Base-by-base conservation (phyloP, 2,797 vertebrate species). In the Nannoperca obscura region DNA sequence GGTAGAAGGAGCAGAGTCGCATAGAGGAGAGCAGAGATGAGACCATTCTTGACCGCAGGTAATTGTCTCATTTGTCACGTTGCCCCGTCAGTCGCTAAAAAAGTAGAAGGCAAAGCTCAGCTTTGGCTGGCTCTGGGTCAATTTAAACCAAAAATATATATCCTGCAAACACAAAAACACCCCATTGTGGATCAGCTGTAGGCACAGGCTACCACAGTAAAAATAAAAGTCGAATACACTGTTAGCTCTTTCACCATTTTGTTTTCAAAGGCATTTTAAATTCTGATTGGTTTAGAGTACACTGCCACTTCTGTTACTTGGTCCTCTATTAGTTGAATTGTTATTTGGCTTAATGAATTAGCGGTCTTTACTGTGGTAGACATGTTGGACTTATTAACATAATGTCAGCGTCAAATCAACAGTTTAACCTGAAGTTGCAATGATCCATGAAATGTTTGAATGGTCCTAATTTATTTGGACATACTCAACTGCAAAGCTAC, bases 61-160 rank as follows among this genome's bases (percentile, higher is more conserved):
- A 80, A 82, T 78, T 73, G 73, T 81, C 67, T 85, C 80, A 83
- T 83, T 81, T 76, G 68, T 73, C 78, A 81, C 17, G 5, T 69
- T 53, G 68, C 57, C 74, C 54, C 60, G 58, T 70, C 66, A 78
- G 55, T 32, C 7, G 5, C 27, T 30, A 14, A 79, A 57, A 67
- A 46, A 7, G 6, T 32, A 30, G 20, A 15, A 55, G 34, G 19
- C 22, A 49, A 42, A 74, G 22, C 73, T 73, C 2, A 44, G 52
- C 54, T 47, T 22, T 2, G 3, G 34, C 67, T 65, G 58, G 22
- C 38, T 58, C 24, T 55, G 22, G 12, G 36, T 46, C 59, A 60
- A 12, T 72, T 62, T 38, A 20, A 59, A 40, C 52, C 44, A 49
- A 46, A 74, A 52, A 52, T 47, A 67, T 49, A 46, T 55, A 10